Conservation (phyloP, 30 jellyfish, hydroid and myxozoan genomes). For the Clytia hemisphaerica region DNA sequence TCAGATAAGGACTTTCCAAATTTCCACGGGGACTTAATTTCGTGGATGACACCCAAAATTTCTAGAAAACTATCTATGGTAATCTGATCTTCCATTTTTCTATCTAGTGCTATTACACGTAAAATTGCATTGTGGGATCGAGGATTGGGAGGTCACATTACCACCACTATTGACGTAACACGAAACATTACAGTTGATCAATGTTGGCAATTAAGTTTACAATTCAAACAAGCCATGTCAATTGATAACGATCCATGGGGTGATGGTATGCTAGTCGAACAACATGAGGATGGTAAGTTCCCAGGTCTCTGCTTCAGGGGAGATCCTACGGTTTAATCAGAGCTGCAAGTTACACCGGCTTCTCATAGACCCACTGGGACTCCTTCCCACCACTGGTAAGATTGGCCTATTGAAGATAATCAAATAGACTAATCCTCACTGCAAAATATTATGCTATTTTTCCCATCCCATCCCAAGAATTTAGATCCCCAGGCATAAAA, state of each 20-base stretch:
- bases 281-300: neutral
- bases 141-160: conserved; percentile 6
- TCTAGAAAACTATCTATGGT: neutral
- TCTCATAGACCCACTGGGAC: no score
- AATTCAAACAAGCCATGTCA: neutral
- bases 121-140: neutral
- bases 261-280: neutral
- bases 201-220: conserved; percentile 23
- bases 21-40: neutral
- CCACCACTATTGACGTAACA: neutral
- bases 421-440: no score
- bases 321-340: no score
- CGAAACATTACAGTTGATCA: neutral
- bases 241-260: neutral
- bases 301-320: no score
- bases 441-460: no score
- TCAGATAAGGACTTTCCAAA: neutral
- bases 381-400: no score
- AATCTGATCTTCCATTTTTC: neutral
- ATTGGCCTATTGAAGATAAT: no score
- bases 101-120: neutral
- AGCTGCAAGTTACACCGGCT: no score
- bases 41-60: neutral
- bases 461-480: no score
- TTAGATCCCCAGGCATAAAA: no score